A percentile compares a stretch with the other conserved stretches of the same genome.
phyloP scores from a whole-genome alignment of 2,888 invertebrate genomes.

The Lasioglossum pauxillum region DNA sequence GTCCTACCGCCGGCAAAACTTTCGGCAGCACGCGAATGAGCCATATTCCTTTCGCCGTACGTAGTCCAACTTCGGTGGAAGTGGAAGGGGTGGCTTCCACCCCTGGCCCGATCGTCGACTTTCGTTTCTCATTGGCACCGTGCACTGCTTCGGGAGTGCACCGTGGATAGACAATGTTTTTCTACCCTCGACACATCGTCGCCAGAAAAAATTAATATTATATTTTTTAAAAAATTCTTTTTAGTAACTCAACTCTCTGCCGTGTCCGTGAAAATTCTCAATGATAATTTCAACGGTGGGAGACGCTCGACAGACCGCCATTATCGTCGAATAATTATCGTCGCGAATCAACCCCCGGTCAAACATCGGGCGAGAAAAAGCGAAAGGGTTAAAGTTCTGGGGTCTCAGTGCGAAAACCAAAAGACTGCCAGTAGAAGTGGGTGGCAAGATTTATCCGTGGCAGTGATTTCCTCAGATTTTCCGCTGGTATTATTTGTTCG shows the following conservation, averaged over 20 bases:
- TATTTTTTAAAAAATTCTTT: neutral
- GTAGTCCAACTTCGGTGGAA: slow-evolving; percentile 80
- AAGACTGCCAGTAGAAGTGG: slow-evolving; percentile 55
- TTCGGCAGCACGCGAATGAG: slow-evolving; percentile 83
- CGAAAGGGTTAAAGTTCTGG: slow-evolving; percentile 20
- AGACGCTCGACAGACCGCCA: neutral
- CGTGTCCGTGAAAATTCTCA: neutral
- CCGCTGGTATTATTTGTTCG: slow-evolving; percentile 82
- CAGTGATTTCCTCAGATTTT: slow-evolving; percentile 80
- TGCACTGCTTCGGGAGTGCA: slow-evolving; percentile 61
- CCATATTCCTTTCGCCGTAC: slow-evolving; percentile 74
- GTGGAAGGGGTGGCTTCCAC: slow-evolving; percentile 66
- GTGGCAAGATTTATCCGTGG: slow-evolving; percentile 64
- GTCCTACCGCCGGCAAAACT: slow-evolving; percentile 78
- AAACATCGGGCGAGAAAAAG: neutral
- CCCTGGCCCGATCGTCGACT: slow-evolving; percentile 73
- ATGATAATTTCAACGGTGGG: no score
- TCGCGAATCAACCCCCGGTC: neutral
- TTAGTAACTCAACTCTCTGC: no score
- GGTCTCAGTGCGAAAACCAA: slow-evolving; percentile 67
- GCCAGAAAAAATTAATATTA: neutral
- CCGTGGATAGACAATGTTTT: neutral
- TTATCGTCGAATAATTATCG: neutral
- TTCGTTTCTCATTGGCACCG: slow-evolving; percentile 79
- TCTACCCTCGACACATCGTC: neutral